These are phyloP conservation scores for Danio aesculapii DNA, from an alignment of 2,797 vertebrate species.

Conservation along the genomic window DNA sequence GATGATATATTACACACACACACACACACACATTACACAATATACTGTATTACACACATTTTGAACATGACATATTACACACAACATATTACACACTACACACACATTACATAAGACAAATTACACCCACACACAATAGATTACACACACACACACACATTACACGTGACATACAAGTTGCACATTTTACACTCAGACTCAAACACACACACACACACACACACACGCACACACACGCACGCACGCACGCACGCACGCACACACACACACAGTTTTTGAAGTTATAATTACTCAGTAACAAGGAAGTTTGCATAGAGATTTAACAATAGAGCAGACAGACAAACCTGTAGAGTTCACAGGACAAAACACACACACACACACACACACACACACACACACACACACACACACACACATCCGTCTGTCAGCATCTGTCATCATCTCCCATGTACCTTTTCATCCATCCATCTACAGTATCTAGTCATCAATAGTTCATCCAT, in stretches of 20 bases:
- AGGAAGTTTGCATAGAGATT: slow-evolving; percentile 21
- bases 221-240: neutral
- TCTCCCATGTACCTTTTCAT: neutral
- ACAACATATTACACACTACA: too few species aligned
- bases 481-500: too few species aligned
- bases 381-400: too few species aligned
- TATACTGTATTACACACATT: too few species aligned
- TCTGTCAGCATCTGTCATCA: too few species aligned
- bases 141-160: too few species aligned
- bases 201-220: neutral
- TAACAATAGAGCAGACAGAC: neutral
- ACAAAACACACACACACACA: neutral
- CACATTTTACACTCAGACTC: too few species aligned
- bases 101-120: too few species aligned
- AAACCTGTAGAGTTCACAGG: neutral
- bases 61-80: too few species aligned
- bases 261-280: neutral
- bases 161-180: neutral
- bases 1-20: neutral
- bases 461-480: too few species aligned
- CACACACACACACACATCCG: too few species aligned
- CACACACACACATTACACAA: neutral
- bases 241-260: neutral
- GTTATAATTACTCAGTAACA: slow-evolving; percentile 8
- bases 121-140: too few species aligned